Base-by-base conservation (phyloP, 1,140 invertebrate genomes). In the Drosophila cardini region DNA sequence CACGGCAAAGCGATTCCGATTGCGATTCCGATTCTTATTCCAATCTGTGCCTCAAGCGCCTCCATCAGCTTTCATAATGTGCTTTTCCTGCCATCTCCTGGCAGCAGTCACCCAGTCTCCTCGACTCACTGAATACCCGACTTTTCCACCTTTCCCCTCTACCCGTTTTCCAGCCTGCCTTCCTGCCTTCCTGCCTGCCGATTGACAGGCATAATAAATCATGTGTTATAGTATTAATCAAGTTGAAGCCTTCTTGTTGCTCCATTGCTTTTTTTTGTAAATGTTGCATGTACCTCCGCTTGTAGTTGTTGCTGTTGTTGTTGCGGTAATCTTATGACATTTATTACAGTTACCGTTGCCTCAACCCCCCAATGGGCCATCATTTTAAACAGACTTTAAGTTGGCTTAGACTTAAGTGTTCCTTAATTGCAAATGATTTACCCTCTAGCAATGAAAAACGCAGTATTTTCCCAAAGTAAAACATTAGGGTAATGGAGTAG, bases 221-320 rank as follows among this genome's bases (percentile, higher is more conserved):
- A 87, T 87, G 84, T 84, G 84, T 89, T 89, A 84, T 89, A 67
- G 85, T 87, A 87, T 87, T 87, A 87, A 87, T 87, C 84, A 87
- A 87, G 58, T 70, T 67, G 53, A 76, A 61, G 81, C 63, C 69
- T 78, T 50, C 74, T 77, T 63, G 58, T 42, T 83, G 68, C 73
- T 57, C 15, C 36, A 6, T 45, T 13, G 34, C 46, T 69, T 45
- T 26, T 46, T 63, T 34, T 40, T 38, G 18, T 57, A 40, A 43
- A 45, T 74, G 64, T 57, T 72, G 53, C 16, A 48, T 48, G 46
- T 62, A 50, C 26, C 43, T 68, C 36, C 15, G 48, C 52, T n/a
- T 65, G 55, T 65, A 46, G 42, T 68, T 80, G 73, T 74, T 80
- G 82, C 21, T 26, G 21, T 26, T 26, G 21, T 26, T 26, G 82